These are phyloP conservation scores for Thunnus albacares DNA, from an alignment of 2,797 vertebrate species.

Conservation along the genomic window DNA sequence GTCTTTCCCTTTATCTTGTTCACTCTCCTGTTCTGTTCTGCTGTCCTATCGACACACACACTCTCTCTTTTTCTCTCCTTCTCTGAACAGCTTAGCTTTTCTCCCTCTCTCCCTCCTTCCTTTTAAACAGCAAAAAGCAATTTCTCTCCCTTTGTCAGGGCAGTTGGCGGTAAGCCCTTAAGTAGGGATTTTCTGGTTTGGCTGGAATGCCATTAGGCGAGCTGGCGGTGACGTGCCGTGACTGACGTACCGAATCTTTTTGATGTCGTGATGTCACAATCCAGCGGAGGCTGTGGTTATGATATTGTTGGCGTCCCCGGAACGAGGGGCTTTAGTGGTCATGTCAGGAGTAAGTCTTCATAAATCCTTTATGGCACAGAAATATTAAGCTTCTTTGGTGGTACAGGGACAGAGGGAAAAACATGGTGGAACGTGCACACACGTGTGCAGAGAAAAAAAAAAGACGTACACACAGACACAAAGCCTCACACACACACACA, in stretches of 20 bases:
- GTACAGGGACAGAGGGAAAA: conserved; percentile 71
- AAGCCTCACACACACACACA: conserved; percentile 28
- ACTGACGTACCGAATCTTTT: conserved; percentile 84
- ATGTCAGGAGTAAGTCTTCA: conserved; percentile 85
- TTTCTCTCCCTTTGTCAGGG: conserved; percentile 86
- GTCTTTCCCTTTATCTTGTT: conserved; percentile 65
- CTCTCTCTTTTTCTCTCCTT: conserved; percentile 46
- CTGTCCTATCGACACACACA: conserved; percentile 41
- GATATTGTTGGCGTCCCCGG: conserved; percentile 82
- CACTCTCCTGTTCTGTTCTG: conserved; percentile 57
- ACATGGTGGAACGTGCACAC: conserved; percentile 56
- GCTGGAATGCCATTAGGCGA: conserved; percentile 85
- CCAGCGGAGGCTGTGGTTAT: conserved; percentile 77
- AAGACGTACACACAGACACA: conserved; percentile 36
- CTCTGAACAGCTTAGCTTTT: conserved; percentile 77
- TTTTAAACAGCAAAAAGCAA: conserved; percentile 87
- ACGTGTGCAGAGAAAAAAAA: conserved; percentile 32
- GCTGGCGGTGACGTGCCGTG: conserved; percentile 82
- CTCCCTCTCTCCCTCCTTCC: conserved; percentile 70
- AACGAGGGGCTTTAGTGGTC: conserved; percentile 82
- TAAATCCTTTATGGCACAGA: conserved; percentile 85
- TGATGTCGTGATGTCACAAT: conserved; percentile 85
- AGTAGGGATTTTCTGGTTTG: conserved; percentile 88
- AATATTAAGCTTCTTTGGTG: conserved; percentile 85
- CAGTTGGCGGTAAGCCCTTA: conserved; percentile 82